Base-by-base conservation (phyloP, 2,888 invertebrate species). In the Apeira syringaria region DNA sequence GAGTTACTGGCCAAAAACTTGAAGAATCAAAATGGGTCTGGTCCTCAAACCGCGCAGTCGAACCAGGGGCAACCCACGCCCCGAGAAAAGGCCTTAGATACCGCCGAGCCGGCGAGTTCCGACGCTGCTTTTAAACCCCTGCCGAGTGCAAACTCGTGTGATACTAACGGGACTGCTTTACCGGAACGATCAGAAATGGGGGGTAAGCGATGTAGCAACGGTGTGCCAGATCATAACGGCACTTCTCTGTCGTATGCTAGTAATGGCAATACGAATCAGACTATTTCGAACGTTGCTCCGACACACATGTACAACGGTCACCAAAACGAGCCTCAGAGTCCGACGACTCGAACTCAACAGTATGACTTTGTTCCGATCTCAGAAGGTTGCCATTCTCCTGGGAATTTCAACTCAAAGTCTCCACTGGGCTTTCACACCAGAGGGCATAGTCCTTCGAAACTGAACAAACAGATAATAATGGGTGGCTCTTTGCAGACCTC, bases 281-380 rank as follows among this genome's bases (percentile, higher is more conserved):
- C 75, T 15, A 46, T 73, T 31, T 50, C 68, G 7, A 67, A 64
- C 31, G 52, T 69, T 1, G 68, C 64, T 1, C 73, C 68, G 2
- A 50, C 76, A 4, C 74, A 78, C 45, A 53, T 77, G 3, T 87
- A 81, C 49, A 86, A 87, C 46, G 86, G 85, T 1, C 80, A 82
- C 39, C 79, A 82, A 36, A 82, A 78, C 27, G 93, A 94, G 35
- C 94, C 94, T 0, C 94, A 94, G 52, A 94, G 94, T 82, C 95
- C 95, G 5, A 95, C 94, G 50, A 93, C 95, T 27, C 91, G 94
- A 48, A 92, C 95, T 30, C 94, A 95, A 70, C 94, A 95, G 68
- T 97, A 95, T 71, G 96, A 94, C 74, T 97, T 97, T 67, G 94
- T 95, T 17, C 97, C 97, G 0, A 97, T 97, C 67, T 96, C 96